A percentile compares a stretch with the other conserved stretches of the same genome.
Conservation (phyloP, 1,140 invertebrate genomes). For the Polyergus mexicanus region DNA sequence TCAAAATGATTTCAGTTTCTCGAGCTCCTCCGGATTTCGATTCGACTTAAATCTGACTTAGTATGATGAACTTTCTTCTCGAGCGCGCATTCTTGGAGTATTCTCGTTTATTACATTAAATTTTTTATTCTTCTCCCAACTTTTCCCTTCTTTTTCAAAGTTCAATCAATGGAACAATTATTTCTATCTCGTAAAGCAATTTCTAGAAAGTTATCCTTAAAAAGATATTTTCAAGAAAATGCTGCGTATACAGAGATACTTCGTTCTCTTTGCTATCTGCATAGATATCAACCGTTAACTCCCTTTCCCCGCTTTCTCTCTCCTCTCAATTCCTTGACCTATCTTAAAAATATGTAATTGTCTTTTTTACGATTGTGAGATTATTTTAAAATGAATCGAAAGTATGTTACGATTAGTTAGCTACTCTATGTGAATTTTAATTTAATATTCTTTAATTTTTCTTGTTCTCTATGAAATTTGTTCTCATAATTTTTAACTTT, state of each 20-base stretch:
- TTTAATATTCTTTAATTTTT: neutral
- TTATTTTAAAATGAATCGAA: conserved; percentile 26
- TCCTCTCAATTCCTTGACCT: conserved; percentile 48
- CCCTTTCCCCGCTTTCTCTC: neutral
- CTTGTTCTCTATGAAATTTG: neutral
- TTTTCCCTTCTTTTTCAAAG: neutral
- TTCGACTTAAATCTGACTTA: conserved; percentile 25
- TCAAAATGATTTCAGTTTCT: conserved; percentile 16
- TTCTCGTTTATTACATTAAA: conserved; percentile 23
- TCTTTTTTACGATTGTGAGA: conserved; percentile 53
- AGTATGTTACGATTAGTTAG: neutral
- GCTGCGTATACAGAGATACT: conserved; percentile 33
- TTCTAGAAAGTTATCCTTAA: conserved; percentile 1
- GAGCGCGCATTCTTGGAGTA: too few species aligned
- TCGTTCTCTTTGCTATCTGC: conserved; percentile 10
- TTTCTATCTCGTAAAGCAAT: conserved; percentile 51
- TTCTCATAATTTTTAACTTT: neutral
- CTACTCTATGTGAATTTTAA: neutral
- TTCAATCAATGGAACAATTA: conserved; percentile 32
- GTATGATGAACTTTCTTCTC: conserved; percentile 13
- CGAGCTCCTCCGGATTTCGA: conserved; percentile 9
- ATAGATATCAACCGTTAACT: conserved; percentile 36
- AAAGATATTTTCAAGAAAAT: conserved; percentile 46
- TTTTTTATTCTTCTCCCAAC: neutral
- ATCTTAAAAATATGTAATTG: conserved; percentile 34